phyloP scores from a whole-genome alignment of 2,113 vertebrate species.

The Ceyx margarethae region DNA sequence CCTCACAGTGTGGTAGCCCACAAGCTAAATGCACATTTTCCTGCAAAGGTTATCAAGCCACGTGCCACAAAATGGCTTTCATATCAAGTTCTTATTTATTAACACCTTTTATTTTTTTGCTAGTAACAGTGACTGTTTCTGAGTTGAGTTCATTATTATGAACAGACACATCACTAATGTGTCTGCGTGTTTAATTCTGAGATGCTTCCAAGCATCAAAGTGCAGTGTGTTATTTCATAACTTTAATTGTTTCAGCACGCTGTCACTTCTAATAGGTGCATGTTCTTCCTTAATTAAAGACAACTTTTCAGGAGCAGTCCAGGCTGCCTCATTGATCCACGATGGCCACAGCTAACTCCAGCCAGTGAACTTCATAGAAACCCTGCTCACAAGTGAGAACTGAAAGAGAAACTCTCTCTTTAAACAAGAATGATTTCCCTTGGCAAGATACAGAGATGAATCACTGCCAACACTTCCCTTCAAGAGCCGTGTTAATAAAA shows the following conservation, averaged over 20 bases:
- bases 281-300: slow-evolving; percentile 56
- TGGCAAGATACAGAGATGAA: slow-evolving; percentile 45
- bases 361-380: slow-evolving; percentile 11
- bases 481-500: slow-evolving; percentile 43
- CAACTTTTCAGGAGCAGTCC: slow-evolving; percentile 32
- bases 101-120: background rate
- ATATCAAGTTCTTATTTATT: background rate
- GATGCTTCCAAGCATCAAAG: slow-evolving; percentile 26
- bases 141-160: background rate
- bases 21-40: background rate
- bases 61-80: background rate
- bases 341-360: slow-evolving; percentile 19
- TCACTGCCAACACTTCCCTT: slow-evolving; percentile 39
- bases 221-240: slow-evolving; percentile 41
- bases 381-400: background rate
- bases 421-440: slow-evolving; percentile 46
- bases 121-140: background rate
- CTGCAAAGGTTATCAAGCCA: background rate
- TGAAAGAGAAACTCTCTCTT: background rate
- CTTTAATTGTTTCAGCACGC: slow-evolving; percentile 51
- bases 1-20: background rate
- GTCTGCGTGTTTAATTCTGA: slow-evolving; percentile 45
- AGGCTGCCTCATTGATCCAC: background rate
- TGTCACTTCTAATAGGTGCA: slow-evolving; percentile 12
- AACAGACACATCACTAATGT: slow-evolving; percentile 5